Conservation (phyloP, 2,888 invertebrate genomes). For the Sminthurinus aureus region DNA sequence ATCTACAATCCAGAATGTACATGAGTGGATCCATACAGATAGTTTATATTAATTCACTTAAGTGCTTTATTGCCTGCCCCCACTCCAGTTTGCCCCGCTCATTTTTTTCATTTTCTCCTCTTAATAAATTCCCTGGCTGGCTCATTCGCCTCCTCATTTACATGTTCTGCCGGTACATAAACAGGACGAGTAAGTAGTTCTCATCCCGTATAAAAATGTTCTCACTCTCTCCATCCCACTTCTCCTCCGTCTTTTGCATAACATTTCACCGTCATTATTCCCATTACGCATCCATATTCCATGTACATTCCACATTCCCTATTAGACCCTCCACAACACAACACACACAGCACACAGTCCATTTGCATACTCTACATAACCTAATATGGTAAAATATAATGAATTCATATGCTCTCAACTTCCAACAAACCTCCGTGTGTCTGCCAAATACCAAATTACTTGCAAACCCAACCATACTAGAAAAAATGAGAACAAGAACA, state of each 20-base stretch:
- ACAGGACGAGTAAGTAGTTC: too few species aligned
- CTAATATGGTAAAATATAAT: too few species aligned
- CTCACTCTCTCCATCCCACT: too few species aligned
- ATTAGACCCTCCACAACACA: too few species aligned
- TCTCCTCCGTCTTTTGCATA: too few species aligned
- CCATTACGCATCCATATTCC: too few species aligned
- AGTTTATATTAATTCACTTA: conserved; percentile 51
- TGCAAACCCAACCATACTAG: not conserved
- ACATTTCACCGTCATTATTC: too few species aligned
- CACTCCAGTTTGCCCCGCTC: conserved; percentile 36
- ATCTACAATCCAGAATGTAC: not conserved
- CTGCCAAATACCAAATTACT: not conserved
- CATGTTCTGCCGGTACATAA: conserved; percentile 36
- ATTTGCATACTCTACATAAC: conserved; percentile 9
- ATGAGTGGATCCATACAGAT: conserved; percentile 44
- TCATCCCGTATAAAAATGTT: too few species aligned
- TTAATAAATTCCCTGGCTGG: conserved; percentile 27
- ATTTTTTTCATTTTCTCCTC: conserved; percentile 41
- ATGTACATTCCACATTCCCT: too few species aligned
- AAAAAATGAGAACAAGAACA: not conserved
- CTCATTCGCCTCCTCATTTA: conserved; percentile 37
- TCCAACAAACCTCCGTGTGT: too few species aligned
- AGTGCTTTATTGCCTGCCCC: conserved; percentile 55
- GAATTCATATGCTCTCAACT: too few species aligned
- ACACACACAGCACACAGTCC: too few species aligned